Percentiles rank a stretch among this genome's conserved stretches.
Evolutionary conservation across 2,113 vertebrate species (phyloP).

Genomic region (Mystacornis crossleyi): DNA sequence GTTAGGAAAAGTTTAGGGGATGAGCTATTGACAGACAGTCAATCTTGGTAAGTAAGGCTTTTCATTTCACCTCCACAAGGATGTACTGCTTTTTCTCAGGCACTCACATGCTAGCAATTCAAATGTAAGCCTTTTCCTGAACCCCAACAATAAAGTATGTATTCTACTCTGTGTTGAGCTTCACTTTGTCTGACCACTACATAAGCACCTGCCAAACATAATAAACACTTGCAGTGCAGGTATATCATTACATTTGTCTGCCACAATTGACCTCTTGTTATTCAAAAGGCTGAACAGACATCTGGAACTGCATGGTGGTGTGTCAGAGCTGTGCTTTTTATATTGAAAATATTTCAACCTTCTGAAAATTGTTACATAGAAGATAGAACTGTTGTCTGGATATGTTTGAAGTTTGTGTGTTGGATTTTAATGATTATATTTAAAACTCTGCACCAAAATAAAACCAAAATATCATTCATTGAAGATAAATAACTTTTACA

Average conservation of each 20-base stretch:
- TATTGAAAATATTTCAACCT: background rate
- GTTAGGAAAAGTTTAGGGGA: constrained; percentile 13
- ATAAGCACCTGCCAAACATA: background rate
- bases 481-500: background rate
- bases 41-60: constrained; percentile 8
- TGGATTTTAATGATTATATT: background rate
- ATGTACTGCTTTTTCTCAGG: background rate
- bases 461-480: background rate
- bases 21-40: constrained; percentile 13
- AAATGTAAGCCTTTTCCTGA: constrained; percentile 7
- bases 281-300: background rate
- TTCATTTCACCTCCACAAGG: constrained; percentile 24
- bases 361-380: background rate
- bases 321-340: background rate
- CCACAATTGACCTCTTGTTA: background rate
- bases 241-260: constrained; percentile 22
- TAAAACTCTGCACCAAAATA: background rate
- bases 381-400: background rate
- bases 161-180: background rate
- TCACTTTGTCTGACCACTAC: background rate
- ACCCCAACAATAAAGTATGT: background rate
- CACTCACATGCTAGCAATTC: constrained; percentile 5
- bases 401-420: background rate
- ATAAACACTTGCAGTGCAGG: background rate
- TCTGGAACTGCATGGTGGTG: background rate